Base-by-base conservation (phyloP, 2,113 vertebrate genomes). In the Elachura formosa region DNA sequence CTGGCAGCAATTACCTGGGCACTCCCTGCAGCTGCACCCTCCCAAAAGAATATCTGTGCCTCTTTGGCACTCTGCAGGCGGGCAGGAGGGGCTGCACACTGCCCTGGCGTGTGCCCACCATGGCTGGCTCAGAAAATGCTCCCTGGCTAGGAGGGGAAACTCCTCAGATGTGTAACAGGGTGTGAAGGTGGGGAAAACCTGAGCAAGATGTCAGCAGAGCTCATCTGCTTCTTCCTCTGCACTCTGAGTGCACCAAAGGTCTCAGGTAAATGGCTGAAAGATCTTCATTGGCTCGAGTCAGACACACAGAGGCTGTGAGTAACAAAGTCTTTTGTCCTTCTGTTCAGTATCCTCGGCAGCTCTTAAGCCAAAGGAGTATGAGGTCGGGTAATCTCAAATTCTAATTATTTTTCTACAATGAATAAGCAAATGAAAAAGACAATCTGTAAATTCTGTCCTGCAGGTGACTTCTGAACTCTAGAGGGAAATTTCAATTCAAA, bases 11-110 rank as follows among this genome's bases (percentile, higher is more conserved):
- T 73, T 2, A 19, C n/a, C 16, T 0, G 0, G 93, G 55, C 95
- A 89, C 93, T 94, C 96, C 93, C 90, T 87, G 63, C 9, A 56
- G 34, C 87, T 87, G 48, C 96, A 43, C 71, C 92, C 95, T 82
- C 10, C 13, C 52, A 55, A 77, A 77, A 28, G 18, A 38, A 12
- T 3, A 18, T 8, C 1, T 0, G 19, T 8, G 26, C 2, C 3
- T 16, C 82, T 5, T 1, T 41, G 48, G 54, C 49, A 11, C 8
- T 29, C 54, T 2, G 1, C 64, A 23, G 49, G 4, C 21, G 12
- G 52, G 69, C 46, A 45, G 41, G 14, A 28, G 2, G 5, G 6
- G 22, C 15, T 61, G 3, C 23, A 7, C 45, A 4, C 10, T 55
- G 10, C 34, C 34, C 41, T 29, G 18, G 15, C 9, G 24, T 9